Base-by-base conservation (phyloP, 2,113 vertebrate species). In the Anseranas semipalmata region DNA sequence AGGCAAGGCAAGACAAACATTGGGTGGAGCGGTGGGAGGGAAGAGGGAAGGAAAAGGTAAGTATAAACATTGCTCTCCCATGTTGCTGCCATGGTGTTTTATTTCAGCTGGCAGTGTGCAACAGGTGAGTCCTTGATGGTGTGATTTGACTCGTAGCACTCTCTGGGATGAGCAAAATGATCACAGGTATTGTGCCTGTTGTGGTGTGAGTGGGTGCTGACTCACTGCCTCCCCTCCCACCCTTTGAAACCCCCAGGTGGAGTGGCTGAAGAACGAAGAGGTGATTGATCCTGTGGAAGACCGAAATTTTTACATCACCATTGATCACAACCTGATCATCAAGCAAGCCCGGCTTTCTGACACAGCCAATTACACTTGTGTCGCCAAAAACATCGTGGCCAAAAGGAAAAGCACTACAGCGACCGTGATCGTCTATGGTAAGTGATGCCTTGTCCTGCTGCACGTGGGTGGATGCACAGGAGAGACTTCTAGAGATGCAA, bases 311-410 rank as follows among this genome's bases (percentile, higher is more conserved):
- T 99, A 99, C 89, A 99, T 99, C 95, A 99, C 99, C 73, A 99
- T 99, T 6, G 99, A 99, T 97, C 99, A 99, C 97, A 99, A 99
- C 97, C 97, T 99, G 87, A 99, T 99, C 98, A 99, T 99, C 96
- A 99, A 99, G 93, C 99, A 99, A 97, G 99, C 99, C 9, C 99
- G 99, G 19, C 99, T 99, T 63, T 99, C 99, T 3, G 99, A 99
- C 94, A 99, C 99, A 0, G 99, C 99, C 67, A 99, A 99, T 96
- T 99, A 99, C 81, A 99, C 99, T 1, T 99, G 99, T 37, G 99
- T 99, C 1, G 99, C 99, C 60, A 99, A 99, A 97, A 99, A 99
- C 91, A 99, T 99, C 3, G 99, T 99, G 43, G 99, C 99, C 95
- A 99, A 99, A 88, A 97, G 99, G 90, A 98, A 98, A 73, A 99